These are phyloP conservation scores for Muscidifurax raptorellus DNA, from an alignment of 1,140 invertebrate genomes.

Conservation along the genomic window DNA sequence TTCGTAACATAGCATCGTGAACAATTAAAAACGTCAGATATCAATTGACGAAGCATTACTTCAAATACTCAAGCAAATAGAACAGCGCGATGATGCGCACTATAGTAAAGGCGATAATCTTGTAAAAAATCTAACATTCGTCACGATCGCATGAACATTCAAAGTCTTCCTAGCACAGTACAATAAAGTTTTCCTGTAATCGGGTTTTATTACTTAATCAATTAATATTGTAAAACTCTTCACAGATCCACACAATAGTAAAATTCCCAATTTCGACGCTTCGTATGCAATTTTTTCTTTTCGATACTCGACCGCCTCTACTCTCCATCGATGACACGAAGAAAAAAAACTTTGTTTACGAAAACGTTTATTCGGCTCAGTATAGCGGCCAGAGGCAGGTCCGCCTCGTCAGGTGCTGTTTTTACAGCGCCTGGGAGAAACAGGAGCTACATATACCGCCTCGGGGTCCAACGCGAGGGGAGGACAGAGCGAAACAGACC, in stretches of 20 bases:
- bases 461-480: background rate
- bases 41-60: background rate
- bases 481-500: background rate
- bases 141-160: too few relatives aligned
- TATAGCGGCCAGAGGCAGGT: too few relatives aligned
- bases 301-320: background rate
- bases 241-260: too few relatives aligned
- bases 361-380: background rate
- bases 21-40: background rate
- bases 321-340: background rate
- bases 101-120: too few relatives aligned
- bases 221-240: too few relatives aligned
- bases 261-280: too few relatives aligned
- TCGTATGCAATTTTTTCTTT: too few relatives aligned
- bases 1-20: background rate
- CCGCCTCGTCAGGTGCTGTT: background rate
- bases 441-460: background rate
- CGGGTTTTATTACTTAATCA: too few relatives aligned
- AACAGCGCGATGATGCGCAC: too few relatives aligned
- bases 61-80: background rate
- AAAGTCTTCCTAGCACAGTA: too few relatives aligned
- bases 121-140: too few relatives aligned
- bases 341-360: background rate
- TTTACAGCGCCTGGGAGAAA: background rate
- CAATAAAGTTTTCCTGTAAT: too few relatives aligned